phyloP scores from a whole-genome alignment of 1,140 invertebrate species.

The Belonocnema kinseyi region DNA sequence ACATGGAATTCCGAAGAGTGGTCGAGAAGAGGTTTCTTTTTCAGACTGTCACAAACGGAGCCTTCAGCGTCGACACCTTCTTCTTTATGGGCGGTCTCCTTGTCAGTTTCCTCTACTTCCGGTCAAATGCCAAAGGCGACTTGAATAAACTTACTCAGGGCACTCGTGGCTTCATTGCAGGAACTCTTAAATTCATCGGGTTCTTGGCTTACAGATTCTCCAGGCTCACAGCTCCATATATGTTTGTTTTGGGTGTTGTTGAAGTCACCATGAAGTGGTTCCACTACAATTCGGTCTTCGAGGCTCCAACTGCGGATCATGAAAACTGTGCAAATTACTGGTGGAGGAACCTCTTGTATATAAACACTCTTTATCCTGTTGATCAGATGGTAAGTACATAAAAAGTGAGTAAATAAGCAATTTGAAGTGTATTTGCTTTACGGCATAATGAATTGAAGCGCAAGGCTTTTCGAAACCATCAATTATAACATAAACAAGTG shows the following conservation, averaged over 20 bases:
- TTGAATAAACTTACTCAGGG: constrained; percentile 85
- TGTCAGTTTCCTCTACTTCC: constrained; percentile 89
- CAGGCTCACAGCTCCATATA: constrained; percentile 88
- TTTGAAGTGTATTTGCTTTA: no score
- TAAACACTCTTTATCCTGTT: constrained; percentile 90
- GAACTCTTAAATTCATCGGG: constrained; percentile 85
- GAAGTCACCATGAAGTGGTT: constrained; percentile 90
- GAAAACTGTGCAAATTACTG: constrained; percentile 89
- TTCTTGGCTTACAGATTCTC: constrained; percentile 85
- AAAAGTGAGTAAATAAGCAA: not conserved
- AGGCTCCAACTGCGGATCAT: constrained; percentile 87
- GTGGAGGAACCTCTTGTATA: constrained; percentile 90
- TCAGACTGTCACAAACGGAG: constrained; percentile 89
- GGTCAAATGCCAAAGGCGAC: constrained; percentile 87
- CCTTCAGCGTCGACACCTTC: constrained; percentile 94
- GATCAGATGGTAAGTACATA: constrained; percentile 84
- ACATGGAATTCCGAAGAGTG: constrained; percentile 86
- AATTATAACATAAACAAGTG: no score
- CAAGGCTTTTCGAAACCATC: no score
- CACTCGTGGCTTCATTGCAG: constrained; percentile 81
- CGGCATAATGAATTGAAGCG: no score
- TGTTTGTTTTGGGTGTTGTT: constrained; percentile 87
- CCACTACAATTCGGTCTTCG: constrained; percentile 86
- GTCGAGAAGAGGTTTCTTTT: constrained; percentile 88
- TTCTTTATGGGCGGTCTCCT: constrained; percentile 91